phyloP scores from a whole-genome alignment of 2,888 invertebrate species.

The Cephus pygmeus region DNA sequence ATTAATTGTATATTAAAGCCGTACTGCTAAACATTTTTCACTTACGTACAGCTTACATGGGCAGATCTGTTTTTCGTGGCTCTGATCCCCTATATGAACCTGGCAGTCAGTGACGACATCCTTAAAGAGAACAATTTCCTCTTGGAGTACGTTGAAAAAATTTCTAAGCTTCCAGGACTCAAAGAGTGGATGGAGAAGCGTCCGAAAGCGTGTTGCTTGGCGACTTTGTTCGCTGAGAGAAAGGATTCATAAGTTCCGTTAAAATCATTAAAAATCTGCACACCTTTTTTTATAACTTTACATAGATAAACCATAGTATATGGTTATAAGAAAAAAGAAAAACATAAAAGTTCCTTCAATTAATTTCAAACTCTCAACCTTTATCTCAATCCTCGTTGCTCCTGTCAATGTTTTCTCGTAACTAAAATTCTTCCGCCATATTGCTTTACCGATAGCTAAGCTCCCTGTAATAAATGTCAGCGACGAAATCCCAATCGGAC shows the following conservation, averaged over 20 bases:
- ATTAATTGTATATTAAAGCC: background rate
- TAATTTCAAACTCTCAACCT: background rate
- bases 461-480: background rate
- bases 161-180: slow-evolving; percentile 23
- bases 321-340: background rate
- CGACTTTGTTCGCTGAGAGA: no score
- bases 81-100: slow-evolving; percentile 29
- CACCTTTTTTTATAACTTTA: background rate
- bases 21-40: no score
- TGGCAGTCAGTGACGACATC: slow-evolving; percentile 20
- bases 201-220: slow-evolving; percentile 9
- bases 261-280: background rate
- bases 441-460: background rate
- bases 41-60: slow-evolving; percentile 32
- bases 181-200: slow-evolving; percentile 19
- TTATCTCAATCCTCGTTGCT: background rate
- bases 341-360: background rate
- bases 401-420: background rate
- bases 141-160: slow-evolving; percentile 24
- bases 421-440: background rate
- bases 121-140: slow-evolving; percentile 26
- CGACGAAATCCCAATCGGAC: background rate
- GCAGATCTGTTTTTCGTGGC: slow-evolving; percentile 33
- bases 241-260: no score
- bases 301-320: background rate